Conservation (phyloP, 2,797 vertebrate genomes). For the Falco berigora region DNA sequence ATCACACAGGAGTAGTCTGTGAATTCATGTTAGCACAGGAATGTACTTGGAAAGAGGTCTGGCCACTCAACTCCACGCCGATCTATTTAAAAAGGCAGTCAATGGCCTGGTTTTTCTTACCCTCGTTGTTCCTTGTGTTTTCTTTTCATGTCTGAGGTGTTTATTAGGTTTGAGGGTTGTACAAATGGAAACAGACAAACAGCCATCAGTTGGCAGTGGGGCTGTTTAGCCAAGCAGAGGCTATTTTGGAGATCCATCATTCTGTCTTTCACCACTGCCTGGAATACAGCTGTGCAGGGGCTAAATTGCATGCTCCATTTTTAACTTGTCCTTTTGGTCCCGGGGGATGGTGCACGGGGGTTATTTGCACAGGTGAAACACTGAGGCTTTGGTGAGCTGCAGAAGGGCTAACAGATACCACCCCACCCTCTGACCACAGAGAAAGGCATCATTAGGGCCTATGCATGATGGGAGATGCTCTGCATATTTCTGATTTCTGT, state of each 20-base stretch:
- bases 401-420: background rate
- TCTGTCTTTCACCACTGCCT: background rate
- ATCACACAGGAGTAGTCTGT: slow-evolving; percentile 5
- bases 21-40: background rate
- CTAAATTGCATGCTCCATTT: slow-evolving; percentile 23
- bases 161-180: slow-evolving; percentile 11
- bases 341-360: background rate
- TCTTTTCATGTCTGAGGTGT: slow-evolving; percentile 9
- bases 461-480: background rate
- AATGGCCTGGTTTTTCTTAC: background rate
- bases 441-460: background rate
- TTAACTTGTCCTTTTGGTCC: slow-evolving; percentile 7
- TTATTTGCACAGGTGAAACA: background rate
- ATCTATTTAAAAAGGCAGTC: background rate
- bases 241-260: background rate
- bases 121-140: slow-evolving; percentile 21
- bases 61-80: background rate
- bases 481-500: background rate
- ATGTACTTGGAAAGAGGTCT: background rate
- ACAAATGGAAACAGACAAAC: background rate
- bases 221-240: background rate
- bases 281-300: slow-evolving; percentile 21
- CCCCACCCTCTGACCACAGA: background rate
- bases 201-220: background rate
- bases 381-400: background rate